A percentile compares a stretch with the other conserved stretches of the same genome.
These are phyloP conservation scores for Geothlypis trichas DNA, from an alignment of 2,113 vertebrate genomes.

Conservation along the genomic window DNA sequence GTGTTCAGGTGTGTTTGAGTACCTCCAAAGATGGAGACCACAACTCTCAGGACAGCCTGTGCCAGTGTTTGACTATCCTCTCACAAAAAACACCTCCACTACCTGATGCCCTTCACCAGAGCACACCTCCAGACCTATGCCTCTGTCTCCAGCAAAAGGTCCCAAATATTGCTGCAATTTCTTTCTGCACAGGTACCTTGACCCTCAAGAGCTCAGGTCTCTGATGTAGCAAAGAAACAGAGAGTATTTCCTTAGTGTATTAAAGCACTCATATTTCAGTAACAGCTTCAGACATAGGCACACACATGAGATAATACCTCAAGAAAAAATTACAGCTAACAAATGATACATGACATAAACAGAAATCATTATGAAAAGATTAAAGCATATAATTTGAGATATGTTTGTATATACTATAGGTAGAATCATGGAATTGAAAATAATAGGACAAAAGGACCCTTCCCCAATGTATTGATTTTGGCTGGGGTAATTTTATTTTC, in stretches of 20 bases:
- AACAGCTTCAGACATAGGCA: neutral
- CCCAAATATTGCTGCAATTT: neutral
- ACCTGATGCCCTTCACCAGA: neutral
- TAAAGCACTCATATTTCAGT: neutral
- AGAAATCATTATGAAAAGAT: neutral
- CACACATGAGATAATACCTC: neutral
- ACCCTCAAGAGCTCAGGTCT: neutral
- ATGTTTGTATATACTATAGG: neutral
- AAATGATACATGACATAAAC: neutral
- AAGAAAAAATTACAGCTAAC: neutral
- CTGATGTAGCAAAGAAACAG: neutral
- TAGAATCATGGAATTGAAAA: neutral
- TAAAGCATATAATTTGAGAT: neutral
- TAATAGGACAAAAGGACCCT: neutral
- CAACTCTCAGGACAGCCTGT: neutral
- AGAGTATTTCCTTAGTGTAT: neutral
- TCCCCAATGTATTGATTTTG: neutral
- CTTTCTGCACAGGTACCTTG: neutral
- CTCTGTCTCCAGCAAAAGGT: neutral
- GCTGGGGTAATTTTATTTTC: neutral
- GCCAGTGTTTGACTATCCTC: neutral
- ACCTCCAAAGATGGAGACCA: neutral
- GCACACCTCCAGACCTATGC: fast-evolving
- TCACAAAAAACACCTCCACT: neutral
- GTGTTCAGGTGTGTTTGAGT: neutral